These are phyloP conservation scores for Drosophila mauritiana DNA, from an alignment of 1,140 invertebrate species.

Conservation along the genomic window DNA sequence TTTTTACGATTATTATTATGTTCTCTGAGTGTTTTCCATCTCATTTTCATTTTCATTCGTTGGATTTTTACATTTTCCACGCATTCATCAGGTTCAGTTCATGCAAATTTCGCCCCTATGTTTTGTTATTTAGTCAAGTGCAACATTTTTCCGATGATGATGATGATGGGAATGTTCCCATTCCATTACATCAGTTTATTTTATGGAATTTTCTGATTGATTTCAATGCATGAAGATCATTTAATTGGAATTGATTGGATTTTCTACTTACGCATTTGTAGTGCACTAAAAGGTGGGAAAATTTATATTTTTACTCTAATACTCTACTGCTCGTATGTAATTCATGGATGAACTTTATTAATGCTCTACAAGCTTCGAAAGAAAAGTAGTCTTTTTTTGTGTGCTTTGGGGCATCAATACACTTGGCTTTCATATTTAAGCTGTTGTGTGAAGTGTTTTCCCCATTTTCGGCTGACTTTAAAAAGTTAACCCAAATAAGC, in stretches of 20 bases:
- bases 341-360: too few species aligned
- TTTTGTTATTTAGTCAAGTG: constrained; percentile 31
- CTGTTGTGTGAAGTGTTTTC: background rate
- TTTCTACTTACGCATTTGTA: background rate
- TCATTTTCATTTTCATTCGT: constrained; percentile 50
- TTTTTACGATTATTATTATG: constrained; percentile 75
- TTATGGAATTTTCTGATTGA: background rate
- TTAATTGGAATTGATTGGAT: constrained; percentile 3
- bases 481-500: constrained; percentile 31
- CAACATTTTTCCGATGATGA: constrained; percentile 10
- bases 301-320: background rate
- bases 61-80: constrained; percentile 52
- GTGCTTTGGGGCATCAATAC: background rate
- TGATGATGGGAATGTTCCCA: background rate
- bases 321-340: too few species aligned
- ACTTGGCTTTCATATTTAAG: background rate
- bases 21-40: constrained; percentile 48
- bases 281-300: background rate
- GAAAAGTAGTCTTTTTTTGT: background rate
- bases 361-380: too few species aligned
- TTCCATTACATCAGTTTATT: constrained; percentile 9
- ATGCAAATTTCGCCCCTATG: constrained; percentile 11
- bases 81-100: constrained; percentile 44
- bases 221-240: constrained; percentile 1
- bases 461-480: constrained; percentile 1